Conservation (phyloP, 1,140 invertebrate genomes). For the Meloidogyne floridensis region DNA sequence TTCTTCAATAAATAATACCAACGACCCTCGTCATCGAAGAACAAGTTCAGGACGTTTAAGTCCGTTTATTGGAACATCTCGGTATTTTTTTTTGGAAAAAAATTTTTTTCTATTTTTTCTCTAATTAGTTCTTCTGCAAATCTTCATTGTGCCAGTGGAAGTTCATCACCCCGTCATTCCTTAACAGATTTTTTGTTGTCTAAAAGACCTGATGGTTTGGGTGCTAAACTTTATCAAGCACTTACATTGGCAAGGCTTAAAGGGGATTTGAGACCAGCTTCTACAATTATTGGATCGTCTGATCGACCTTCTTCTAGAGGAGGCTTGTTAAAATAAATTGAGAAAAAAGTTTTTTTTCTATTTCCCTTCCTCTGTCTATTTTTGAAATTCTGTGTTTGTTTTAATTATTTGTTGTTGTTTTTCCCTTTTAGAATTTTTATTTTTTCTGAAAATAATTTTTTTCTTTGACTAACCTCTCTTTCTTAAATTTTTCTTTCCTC, state of each 20-base stretch:
- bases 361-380: background rate
- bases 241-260: conserved; percentile 4
- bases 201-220: conserved; percentile 2
- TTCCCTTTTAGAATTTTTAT: no score
- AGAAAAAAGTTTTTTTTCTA: background rate
- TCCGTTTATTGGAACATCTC: background rate
- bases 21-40: background rate
- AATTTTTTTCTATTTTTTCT: background rate
- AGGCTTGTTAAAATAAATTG: background rate
- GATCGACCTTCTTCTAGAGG: conserved; percentile 2
- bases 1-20: background rate
- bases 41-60: background rate
- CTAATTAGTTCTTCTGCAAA: background rate
- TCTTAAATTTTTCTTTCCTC: no score
- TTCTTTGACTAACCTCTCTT: no score
- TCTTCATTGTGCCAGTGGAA: background rate
- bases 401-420: background rate
- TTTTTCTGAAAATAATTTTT: no score
- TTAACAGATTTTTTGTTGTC: conserved; percentile 1
- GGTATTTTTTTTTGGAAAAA: background rate
- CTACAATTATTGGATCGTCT: background rate
- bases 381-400: background rate
- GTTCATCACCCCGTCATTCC: background rate
- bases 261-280: background rate
- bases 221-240: background rate